Conservation (phyloP, 1,140 invertebrate genomes). For the Drosophila simulans region DNA sequence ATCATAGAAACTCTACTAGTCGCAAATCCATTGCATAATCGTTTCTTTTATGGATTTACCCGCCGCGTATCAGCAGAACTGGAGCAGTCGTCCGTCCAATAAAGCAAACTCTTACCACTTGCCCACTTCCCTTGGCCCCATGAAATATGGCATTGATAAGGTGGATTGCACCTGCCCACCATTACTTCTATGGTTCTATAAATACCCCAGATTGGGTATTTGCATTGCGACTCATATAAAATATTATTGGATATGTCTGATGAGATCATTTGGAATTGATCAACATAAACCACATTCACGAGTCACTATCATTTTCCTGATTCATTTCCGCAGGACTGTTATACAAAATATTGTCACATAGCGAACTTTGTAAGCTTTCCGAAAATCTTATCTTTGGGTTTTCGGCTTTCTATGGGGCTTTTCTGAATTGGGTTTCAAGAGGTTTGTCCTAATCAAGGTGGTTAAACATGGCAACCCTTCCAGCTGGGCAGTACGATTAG, state of each 20-base stretch:
- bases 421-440: conserved; percentile 29
- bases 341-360: conserved; percentile 3
- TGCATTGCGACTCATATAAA: conserved; percentile 26
- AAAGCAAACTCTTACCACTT: conserved; percentile 43
- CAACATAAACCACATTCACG: not conserved
- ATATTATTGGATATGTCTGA: conserved; percentile 35
- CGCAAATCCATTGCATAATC: conserved; percentile 61
- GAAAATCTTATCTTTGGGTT: conserved; percentile 46
- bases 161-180: conserved; percentile 44
- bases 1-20: no score
- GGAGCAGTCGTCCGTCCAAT: conserved; percentile 24
- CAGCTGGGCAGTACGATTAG: conserved; percentile 22
- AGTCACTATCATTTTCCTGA: conserved; percentile 2
- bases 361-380: conserved; percentile 10
- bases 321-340: conserved; percentile 28
- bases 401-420: conserved; percentile 15
- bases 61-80: conserved; percentile 34
- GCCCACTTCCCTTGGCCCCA: conserved; percentile 3
- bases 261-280: conserved; percentile 12
- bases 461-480: conserved; percentile 33
- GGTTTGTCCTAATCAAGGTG: conserved; percentile 36
- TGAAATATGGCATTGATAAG: conserved; percentile 56
- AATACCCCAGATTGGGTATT: conserved; percentile 29
- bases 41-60: conserved; percentile 53
- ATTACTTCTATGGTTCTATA: conserved; percentile 26